These are phyloP conservation scores for Gnatocerus cornutus DNA, from an alignment of 2,888 invertebrate species.

Conservation along the genomic window DNA sequence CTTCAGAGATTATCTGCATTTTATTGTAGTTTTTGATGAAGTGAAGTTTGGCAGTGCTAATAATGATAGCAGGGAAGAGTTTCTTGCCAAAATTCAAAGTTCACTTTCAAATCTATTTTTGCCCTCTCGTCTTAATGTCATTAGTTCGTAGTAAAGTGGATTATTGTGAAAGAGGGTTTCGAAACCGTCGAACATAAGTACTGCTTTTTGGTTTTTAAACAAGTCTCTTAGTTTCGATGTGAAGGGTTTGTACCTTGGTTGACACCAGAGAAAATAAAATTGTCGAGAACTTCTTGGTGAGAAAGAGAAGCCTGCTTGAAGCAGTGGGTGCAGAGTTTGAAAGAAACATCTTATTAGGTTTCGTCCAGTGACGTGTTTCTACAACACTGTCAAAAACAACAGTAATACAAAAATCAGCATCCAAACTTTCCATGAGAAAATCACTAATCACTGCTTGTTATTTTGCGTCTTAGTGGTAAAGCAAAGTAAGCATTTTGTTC, in stretches of 20 bases:
- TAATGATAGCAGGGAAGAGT: too few species aligned
- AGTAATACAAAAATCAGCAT: neutral
- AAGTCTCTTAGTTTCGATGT: neutral
- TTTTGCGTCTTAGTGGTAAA: constrained; percentile 6
- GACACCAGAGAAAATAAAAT: neutral
- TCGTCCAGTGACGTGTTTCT: neutral
- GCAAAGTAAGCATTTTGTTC: too few species aligned
- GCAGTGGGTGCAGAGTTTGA: neutral
- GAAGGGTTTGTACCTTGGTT: neutral
- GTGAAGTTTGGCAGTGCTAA: too few species aligned
- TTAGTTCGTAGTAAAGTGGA: too few species aligned
- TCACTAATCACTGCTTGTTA: neutral
- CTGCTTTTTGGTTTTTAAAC: neutral
- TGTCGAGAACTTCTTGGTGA: neutral
- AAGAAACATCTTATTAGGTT: neutral
- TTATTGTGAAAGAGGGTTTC: too few species aligned
- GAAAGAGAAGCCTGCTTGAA: neutral
- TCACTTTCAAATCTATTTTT: too few species aligned
- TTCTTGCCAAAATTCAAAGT: neutral
- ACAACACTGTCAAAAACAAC: neutral
- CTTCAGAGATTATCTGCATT: neutral
- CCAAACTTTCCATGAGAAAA: neutral
- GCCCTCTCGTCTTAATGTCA: too few species aligned
- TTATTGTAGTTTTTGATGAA: constrained; percentile 4
- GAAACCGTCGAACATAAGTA: neutral